Percentiles rank a stretch among this genome's conserved stretches.
Conservation (phyloP, 2,113 vertebrate species). For the Planiliza haematocheilus region DNA sequence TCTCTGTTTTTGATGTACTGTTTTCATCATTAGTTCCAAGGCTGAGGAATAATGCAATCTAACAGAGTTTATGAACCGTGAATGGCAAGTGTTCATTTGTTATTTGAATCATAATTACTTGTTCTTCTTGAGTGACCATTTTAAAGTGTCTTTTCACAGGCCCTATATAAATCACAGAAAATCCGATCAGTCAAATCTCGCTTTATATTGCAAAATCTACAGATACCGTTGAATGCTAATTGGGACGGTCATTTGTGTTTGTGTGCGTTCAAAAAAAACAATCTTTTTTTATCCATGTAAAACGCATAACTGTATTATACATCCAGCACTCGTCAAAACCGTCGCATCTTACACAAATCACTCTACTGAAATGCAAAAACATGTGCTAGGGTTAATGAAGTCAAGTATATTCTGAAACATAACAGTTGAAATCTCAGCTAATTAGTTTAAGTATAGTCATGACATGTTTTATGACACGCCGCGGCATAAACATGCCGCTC, state of each 20-base stretch:
- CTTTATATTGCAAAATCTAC: constrained; percentile 2
- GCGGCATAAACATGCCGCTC: constrained; percentile 29
- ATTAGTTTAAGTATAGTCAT: constrained; percentile 28
- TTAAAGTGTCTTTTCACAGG: constrained; percentile 13
- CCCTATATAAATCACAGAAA: constrained; percentile 22
- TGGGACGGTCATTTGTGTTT: too few species aligned
- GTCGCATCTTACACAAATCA: not conserved
- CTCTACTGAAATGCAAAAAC: not conserved
- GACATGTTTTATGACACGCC: constrained; percentile 44
- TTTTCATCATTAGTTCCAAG: constrained; percentile 39
- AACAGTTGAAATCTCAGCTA: constrained; percentile 20
- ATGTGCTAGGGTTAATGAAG: not conserved
- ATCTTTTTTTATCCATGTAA: not conserved
- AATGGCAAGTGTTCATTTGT: constrained; percentile 28
- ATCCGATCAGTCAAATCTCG: not conserved
- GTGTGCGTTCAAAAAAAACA: too few species aligned
- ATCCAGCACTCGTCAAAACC: not conserved
- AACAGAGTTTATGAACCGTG: constrained; percentile 57
- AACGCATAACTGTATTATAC: not conserved
- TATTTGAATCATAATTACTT: constrained; percentile 49
- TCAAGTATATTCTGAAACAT: constrained; percentile 11
- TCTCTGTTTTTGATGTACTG: constrained; percentile 18
- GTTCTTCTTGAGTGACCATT: constrained; percentile 43
- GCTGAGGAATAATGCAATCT: constrained; percentile 38
- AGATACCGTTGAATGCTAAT: not conserved